These are phyloP conservation scores for Polydrusus cervinus DNA, from an alignment of 2,888 invertebrate genomes.

Conservation along the genomic window DNA sequence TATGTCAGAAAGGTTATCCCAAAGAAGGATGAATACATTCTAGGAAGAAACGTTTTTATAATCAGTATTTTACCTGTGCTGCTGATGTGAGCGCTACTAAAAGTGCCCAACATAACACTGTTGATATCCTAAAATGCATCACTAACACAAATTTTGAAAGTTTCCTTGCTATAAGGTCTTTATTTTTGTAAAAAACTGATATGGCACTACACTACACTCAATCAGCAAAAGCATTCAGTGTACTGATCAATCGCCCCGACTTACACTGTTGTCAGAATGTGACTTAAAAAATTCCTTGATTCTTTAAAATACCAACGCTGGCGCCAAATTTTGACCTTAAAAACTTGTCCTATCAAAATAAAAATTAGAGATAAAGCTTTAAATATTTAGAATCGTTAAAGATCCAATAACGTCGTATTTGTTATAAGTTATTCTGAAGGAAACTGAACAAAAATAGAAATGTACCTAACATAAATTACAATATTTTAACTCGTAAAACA, in stretches of 20 bases:
- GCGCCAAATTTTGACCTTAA: constrained; percentile 17
- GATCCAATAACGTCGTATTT: too few species aligned
- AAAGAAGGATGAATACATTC: constrained; percentile 55
- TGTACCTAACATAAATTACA: too few species aligned
- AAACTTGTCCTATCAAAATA: neutral
- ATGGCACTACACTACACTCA: constrained; percentile 69
- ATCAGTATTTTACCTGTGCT: constrained; percentile 79
- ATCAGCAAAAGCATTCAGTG: constrained; percentile 67
- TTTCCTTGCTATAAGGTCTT: constrained; percentile 65
- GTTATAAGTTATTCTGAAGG: too few species aligned
- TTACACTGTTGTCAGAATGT: constrained; percentile 49
- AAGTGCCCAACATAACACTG: constrained; percentile 83
- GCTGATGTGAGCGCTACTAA: constrained; percentile 83
- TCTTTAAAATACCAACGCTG: neutral
- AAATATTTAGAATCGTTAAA: too few species aligned
- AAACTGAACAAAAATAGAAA: too few species aligned
- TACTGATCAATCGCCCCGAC: constrained; percentile 67
- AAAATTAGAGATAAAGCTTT: too few species aligned
- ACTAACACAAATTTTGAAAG: constrained; percentile 67
- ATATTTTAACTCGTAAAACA: too few species aligned
- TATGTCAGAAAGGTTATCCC: constrained; percentile 54
- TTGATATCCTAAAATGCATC: constrained; percentile 86
- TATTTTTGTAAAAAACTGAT: constrained; percentile 66
- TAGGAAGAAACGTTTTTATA: constrained; percentile 36
- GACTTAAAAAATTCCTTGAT: constrained; percentile 13